Percentiles rank a stretch among this genome's conserved stretches.
These are phyloP conservation scores for Drosophila dunni DNA, from an alignment of 1,140 invertebrate species.

Conservation along the genomic window DNA sequence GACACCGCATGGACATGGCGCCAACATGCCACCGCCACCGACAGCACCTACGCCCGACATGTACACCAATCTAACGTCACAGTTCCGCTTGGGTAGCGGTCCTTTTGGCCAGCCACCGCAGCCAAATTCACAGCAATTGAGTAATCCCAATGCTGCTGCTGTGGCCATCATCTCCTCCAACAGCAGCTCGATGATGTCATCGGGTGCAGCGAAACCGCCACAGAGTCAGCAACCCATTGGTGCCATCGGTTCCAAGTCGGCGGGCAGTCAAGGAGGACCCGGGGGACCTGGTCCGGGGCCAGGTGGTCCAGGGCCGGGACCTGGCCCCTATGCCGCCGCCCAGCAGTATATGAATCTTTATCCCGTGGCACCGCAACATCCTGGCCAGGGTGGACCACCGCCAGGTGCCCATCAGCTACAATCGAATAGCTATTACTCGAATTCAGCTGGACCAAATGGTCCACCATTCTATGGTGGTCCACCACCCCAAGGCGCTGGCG, in stretches of 20 bases:
- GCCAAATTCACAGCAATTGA: constrained; percentile 88
- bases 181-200: constrained; percentile 94
- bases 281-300: constrained; percentile 57
- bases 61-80: constrained; percentile 91
- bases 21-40: constrained; percentile 86
- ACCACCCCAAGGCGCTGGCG: constrained; percentile 84
- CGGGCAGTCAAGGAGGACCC: constrained; percentile 84
- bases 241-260: constrained; percentile 90
- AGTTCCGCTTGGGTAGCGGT: constrained; percentile 90
- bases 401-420: constrained; percentile 86
- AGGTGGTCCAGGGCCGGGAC: constrained; percentile 71
- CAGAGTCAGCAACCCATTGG: constrained; percentile 91
- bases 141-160: constrained; percentile 90
- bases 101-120: constrained; percentile 86
- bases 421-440: constrained; percentile 87
- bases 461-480: constrained; percentile 81
- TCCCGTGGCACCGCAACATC: constrained; percentile 84
- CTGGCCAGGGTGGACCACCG: constrained; percentile 83
- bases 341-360: constrained; percentile 84
- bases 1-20: constrained; percentile 79
- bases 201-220: constrained; percentile 90
- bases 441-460: constrained; percentile 85
- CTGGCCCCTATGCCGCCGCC: constrained; percentile 82
- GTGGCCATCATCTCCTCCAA: constrained; percentile 91
- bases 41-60: constrained; percentile 90